A percentile compares a stretch with the other conserved stretches of the same genome.
These are phyloP conservation scores for Sceloporus tristichus DNA, from an alignment of 2,113 vertebrate species.

Conservation along the genomic window DNA sequence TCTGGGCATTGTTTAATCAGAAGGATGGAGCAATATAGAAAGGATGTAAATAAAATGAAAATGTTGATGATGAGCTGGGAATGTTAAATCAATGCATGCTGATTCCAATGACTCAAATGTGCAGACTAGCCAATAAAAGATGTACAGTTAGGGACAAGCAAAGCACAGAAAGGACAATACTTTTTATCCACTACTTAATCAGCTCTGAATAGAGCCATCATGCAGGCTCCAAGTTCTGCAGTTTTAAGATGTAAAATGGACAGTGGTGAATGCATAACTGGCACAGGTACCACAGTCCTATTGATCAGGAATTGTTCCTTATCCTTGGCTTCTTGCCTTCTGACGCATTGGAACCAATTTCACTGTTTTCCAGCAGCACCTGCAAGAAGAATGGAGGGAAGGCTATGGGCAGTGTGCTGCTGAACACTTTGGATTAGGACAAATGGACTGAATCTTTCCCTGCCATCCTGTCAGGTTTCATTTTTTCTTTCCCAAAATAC, in stretches of 20 bases:
- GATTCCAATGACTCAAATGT: conserved; percentile 5
- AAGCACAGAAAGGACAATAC: background rate
- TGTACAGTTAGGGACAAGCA: background rate
- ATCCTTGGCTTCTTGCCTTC: background rate
- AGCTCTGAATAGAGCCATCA: background rate
- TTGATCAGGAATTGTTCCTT: background rate
- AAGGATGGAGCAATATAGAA: background rate
- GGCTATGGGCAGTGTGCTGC: background rate
- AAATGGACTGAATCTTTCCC: background rate
- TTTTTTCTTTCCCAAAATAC: background rate
- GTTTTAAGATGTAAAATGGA: conserved; percentile 8
- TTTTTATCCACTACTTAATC: conserved; percentile 6
- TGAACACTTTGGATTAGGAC: background rate
- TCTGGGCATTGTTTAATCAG: background rate
- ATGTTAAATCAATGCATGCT: background rate
- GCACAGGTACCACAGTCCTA: background rate
- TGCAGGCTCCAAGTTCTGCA: background rate
- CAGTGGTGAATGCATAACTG: background rate
- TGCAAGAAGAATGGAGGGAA: background rate
- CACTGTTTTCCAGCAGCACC: background rate
- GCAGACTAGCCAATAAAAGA: background rate
- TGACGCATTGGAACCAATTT: background rate
- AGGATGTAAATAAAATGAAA: background rate
- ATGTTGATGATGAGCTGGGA: background rate
- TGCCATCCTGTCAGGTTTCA: background rate